phyloP scores from a whole-genome alignment of 1,140 invertebrate species.

The Achroia grisella region DNA sequence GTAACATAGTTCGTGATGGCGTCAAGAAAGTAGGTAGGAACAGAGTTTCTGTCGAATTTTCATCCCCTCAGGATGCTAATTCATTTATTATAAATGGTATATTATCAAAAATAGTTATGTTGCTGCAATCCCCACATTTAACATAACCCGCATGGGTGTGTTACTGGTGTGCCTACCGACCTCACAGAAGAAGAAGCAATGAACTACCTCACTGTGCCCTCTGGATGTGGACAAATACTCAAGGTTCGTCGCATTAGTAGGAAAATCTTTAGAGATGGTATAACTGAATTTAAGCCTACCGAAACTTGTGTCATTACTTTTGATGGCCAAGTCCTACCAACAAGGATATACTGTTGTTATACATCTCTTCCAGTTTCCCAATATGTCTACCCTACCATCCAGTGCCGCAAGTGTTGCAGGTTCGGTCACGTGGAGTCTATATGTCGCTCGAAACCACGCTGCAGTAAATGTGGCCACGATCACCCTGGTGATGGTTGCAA shows the following conservation, averaged over 20 bases:
- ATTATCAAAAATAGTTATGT: not conserved
- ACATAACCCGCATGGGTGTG: constrained; percentile 6
- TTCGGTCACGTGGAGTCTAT: not conserved
- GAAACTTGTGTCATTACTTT: constrained; percentile 8
- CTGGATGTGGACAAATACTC: constrained; percentile 8
- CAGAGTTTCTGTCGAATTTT: not conserved
- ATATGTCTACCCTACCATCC: constrained; percentile 11
- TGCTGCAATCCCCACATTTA: constrained; percentile 5
- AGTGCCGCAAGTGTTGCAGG: constrained; percentile 17
- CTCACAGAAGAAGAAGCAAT: constrained; percentile 3
- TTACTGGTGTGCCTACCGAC: constrained; percentile 5
- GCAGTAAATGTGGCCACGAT: not conserved
- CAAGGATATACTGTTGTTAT: constrained; percentile 1
- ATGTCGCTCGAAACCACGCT: not conserved
- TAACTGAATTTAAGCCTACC: not conserved
- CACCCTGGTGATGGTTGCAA: not conserved
- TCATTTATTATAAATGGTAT: not conserved
- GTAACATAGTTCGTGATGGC: not conserved
- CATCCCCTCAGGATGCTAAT: not conserved
- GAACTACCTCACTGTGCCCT: constrained; percentile 4
- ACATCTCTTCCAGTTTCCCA: constrained; percentile 2
- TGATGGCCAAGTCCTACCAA: constrained; percentile 11
- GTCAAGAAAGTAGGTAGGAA: not conserved
- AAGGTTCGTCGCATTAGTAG: constrained; percentile 4
- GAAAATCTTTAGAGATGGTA: not conserved